Conservation (phyloP, 2,797 vertebrate genomes). For the Hapalemur alaotrensis region DNA sequence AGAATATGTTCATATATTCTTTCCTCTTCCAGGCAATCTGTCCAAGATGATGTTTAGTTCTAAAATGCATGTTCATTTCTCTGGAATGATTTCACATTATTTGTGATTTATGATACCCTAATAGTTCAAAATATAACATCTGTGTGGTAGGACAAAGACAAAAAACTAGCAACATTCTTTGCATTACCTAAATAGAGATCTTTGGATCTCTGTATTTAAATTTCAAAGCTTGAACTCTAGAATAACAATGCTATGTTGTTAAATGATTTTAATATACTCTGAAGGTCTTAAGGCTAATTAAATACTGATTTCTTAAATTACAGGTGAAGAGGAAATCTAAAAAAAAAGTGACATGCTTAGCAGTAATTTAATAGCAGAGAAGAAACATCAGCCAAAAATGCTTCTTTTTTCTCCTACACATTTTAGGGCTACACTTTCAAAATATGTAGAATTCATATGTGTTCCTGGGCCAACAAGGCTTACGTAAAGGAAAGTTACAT, state of each 20-base stretch:
- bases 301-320: neutral
- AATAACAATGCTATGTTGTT: neutral
- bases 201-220: neutral
- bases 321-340: neutral
- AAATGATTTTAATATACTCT: neutral
- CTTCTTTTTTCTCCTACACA: neutral
- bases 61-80: constrained; percentile 6
- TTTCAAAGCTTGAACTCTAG: neutral
- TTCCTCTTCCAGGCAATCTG: neutral
- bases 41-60: neutral
- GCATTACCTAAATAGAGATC: neutral
- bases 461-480: neutral
- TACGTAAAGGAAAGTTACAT: neutral
- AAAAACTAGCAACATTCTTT: neutral
- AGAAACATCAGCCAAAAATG: neutral
- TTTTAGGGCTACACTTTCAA: neutral
- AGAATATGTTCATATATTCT: neutral
- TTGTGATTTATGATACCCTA: neutral
- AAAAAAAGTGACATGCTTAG: neutral
- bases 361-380: neutral
- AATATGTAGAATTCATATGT: neutral
- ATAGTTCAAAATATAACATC: neutral
- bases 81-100: neutral
- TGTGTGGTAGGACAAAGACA: neutral
- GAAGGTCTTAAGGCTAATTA: neutral